These are phyloP conservation scores for Hippoglossus hippoglossus DNA, from an alignment of 2,797 vertebrate species.

Conservation along the genomic window DNA sequence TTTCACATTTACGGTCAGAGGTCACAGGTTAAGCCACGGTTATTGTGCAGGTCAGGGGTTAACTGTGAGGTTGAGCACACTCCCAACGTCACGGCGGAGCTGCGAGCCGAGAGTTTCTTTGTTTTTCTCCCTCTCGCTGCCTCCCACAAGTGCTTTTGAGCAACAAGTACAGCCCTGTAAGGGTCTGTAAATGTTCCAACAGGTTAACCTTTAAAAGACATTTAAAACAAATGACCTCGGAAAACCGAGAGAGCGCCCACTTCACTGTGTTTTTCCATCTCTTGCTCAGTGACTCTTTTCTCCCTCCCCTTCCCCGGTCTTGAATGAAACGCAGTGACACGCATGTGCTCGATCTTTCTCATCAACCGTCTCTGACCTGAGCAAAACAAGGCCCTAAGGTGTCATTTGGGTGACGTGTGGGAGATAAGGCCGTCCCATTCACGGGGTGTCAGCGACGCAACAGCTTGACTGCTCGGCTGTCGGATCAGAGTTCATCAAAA, in stretches of 20 bases:
- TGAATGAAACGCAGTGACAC: constrained; percentile 19
- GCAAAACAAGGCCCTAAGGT: constrained; percentile 20
- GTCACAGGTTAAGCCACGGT: constrained; percentile 56
- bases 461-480: constrained; percentile 44
- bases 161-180: constrained; percentile 56
- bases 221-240: constrained; percentile 75
- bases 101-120: constrained; percentile 32
- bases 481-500: constrained; percentile 51
- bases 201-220: constrained; percentile 80
- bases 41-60: constrained; percentile 42
- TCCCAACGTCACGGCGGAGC: constrained; percentile 26
- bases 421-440: constrained; percentile 35
- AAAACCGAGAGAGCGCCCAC: constrained; percentile 41
- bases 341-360: constrained; percentile 12
- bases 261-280: constrained; percentile 47
- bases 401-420: constrained; percentile 15
- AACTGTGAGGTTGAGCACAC: constrained; percentile 57
- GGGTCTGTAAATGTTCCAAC: constrained; percentile 76
- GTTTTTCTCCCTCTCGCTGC: constrained; percentile 20
- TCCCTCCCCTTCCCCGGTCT: constrained; percentile 34
- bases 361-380: constrained; percentile 1
- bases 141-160: constrained; percentile 53
- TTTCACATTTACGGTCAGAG: constrained; percentile 60
- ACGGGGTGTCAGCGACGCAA: constrained; percentile 48
- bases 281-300: constrained; percentile 26